A percentile compares a stretch with the other conserved stretches of the same genome.
Evolutionary conservation across 1,140 invertebrate species (phyloP).

Genomic region (Drosophila obscura): DNA sequence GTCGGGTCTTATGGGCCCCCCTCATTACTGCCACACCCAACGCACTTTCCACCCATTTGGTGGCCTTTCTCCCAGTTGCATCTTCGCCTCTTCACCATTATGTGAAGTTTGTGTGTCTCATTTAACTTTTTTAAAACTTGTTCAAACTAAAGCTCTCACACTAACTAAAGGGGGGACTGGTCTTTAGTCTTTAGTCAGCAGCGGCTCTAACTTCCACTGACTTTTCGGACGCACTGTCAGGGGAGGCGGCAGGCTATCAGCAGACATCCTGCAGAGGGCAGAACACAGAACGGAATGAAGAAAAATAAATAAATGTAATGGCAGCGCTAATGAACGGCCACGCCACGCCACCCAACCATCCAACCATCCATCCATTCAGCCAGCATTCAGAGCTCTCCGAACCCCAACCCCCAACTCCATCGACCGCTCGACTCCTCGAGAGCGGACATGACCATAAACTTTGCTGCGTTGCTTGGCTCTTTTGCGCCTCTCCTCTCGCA

Average conservation of each 20-base stretch:
- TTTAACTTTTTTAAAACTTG: slow-evolving; percentile 49
- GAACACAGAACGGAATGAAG: slow-evolving; percentile 36
- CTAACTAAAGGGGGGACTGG: slow-evolving; percentile 9
- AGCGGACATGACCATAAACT: slow-evolving; percentile 54
- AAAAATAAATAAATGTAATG: slow-evolving; percentile 60
- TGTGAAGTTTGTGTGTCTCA: slow-evolving; percentile 38
- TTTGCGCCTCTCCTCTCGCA: slow-evolving; percentile 12
- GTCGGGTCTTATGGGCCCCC: background rate
- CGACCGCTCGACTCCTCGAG: background rate
- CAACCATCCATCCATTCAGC: background rate
- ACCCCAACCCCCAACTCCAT: no score
- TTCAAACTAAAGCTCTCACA: slow-evolving; percentile 39
- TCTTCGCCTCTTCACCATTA: slow-evolving; percentile 7
- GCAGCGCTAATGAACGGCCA: slow-evolving; percentile 43
- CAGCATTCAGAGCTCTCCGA: background rate
- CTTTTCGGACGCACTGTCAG: slow-evolving; percentile 25
- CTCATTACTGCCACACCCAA: slow-evolving; percentile 16
- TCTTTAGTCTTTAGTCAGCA: slow-evolving; percentile 11
- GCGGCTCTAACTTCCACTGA: slow-evolving; percentile 5
- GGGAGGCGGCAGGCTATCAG: slow-evolving; percentile 6
- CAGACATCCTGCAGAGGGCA: slow-evolving; percentile 38
- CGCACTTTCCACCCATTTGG: no score
- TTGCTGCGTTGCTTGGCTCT: slow-evolving; percentile 32
- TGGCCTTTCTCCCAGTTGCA: slow-evolving; percentile 3
- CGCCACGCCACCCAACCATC: background rate